phyloP scores from a whole-genome alignment of 2,797 vertebrate genomes.

The Limnodromus scolopaceus region DNA sequence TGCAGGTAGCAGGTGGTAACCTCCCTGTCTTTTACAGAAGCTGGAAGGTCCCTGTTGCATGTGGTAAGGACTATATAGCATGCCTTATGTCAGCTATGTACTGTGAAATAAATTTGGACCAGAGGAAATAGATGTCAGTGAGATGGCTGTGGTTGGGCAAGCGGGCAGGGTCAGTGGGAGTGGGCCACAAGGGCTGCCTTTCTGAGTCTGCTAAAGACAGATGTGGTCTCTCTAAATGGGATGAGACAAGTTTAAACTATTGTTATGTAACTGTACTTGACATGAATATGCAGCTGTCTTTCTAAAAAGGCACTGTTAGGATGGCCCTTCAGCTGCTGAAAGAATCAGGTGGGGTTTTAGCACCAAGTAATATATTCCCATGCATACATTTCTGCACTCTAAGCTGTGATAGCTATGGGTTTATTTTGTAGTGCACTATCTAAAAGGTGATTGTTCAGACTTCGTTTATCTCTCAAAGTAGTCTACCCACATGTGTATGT shows the following conservation, averaged over 20 bases:
- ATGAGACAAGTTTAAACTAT: not conserved
- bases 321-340: not conserved
- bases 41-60: not conserved
- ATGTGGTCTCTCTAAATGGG: accelerated
- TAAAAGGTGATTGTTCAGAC: not conserved
- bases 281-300: not conserved
- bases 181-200: not conserved
- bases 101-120: not conserved
- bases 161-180: not conserved
- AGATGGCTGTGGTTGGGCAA: not conserved
- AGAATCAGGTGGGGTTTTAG: not conserved
- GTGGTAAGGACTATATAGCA: accelerated
- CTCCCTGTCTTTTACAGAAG: not conserved
- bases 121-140: not conserved
- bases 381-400: not conserved
- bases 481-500: not conserved
- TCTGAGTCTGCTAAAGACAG: not conserved
- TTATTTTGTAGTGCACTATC: not conserved
- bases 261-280: not conserved
- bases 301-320: not conserved
- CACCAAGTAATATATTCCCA: not conserved
- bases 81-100: not conserved
- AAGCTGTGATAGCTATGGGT: not conserved
- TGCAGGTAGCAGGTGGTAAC: not conserved
- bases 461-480: not conserved